These are phyloP conservation scores for Laterallus jamaicensis DNA, from an alignment of 2,113 vertebrate species.

Conservation along the genomic window DNA sequence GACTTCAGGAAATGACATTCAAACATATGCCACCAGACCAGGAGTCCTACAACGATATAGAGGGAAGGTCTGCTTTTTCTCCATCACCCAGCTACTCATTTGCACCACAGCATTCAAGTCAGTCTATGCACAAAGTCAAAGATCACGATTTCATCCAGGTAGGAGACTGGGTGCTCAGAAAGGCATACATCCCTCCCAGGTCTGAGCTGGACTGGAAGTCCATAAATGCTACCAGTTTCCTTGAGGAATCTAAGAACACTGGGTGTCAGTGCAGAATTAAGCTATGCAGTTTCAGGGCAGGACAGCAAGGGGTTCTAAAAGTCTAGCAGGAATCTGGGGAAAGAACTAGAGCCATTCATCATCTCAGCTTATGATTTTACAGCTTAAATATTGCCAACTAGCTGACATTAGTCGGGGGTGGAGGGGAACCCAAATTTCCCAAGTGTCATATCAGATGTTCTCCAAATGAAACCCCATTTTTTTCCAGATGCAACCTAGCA, in stretches of 20 bases:
- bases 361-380: not conserved
- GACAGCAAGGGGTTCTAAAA: not conserved
- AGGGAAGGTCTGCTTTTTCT: not conserved
- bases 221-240: not conserved
- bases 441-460: not conserved
- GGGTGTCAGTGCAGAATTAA: not conserved
- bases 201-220: not conserved
- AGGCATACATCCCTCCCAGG: not conserved
- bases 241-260: not conserved
- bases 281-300: not conserved
- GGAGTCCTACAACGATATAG: not conserved
- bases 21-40: not conserved
- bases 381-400: not conserved
- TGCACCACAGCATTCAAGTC: not conserved
- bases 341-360: not conserved
- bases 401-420: not conserved
- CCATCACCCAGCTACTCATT: not conserved
- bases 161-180: not conserved
- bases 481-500: not conserved
- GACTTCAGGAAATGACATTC: conserved; percentile 15
- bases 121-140: not conserved
- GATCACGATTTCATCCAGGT: not conserved
- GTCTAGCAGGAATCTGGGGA: not conserved
- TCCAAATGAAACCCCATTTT: conserved; percentile 4
- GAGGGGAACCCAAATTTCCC: not conserved